phyloP scores from a whole-genome alignment of 2,888 invertebrate genomes.

The Carterocephalus palaemon region DNA sequence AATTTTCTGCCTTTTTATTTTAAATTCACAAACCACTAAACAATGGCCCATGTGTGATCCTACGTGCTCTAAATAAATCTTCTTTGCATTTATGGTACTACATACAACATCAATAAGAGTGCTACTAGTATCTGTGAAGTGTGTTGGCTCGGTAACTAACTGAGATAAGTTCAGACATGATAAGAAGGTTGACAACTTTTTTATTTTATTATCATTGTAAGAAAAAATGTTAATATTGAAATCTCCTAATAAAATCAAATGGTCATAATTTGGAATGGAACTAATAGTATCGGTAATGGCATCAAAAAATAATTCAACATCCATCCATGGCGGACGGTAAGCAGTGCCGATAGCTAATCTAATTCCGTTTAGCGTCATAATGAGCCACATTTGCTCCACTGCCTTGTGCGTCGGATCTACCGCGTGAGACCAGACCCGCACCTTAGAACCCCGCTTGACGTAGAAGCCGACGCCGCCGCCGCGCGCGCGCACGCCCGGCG shows the following conservation, averaged over 20 bases:
- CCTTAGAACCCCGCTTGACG: too few relatives aligned
- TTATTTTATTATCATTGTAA: neutral
- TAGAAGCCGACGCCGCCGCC: too few relatives aligned
- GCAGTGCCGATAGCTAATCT: conserved; percentile 29
- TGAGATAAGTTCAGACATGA: conserved; percentile 6
- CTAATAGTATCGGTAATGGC: too few relatives aligned
- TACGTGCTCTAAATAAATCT: conserved; percentile 4
- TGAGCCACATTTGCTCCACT: conserved; percentile 15
- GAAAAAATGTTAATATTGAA: conserved; percentile 18
- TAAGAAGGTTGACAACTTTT: conserved; percentile 6
- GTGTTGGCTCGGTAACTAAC: conserved; percentile 11
- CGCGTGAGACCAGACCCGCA: neutral
- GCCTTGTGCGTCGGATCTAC: neutral
- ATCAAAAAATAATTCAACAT: too few relatives aligned
- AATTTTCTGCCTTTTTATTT: conserved; percentile 3
- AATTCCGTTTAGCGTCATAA: neutral
- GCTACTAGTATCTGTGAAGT: conserved; percentile 3
- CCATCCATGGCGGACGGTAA: too few relatives aligned
- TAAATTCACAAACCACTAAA: conserved; percentile 9
- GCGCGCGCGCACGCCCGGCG: neutral
- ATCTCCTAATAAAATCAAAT: conserved; percentile 12
- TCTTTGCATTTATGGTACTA: neutral
- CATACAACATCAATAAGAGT: conserved; percentile 21
- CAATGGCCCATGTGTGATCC: conserved; percentile 4
- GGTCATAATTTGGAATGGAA: too few relatives aligned